Percentiles rank a stretch among this genome's conserved stretches.
These are phyloP conservation scores for Spizaetus ornatus DNA, from an alignment of 2,113 vertebrate genomes.

Conservation along the genomic window DNA sequence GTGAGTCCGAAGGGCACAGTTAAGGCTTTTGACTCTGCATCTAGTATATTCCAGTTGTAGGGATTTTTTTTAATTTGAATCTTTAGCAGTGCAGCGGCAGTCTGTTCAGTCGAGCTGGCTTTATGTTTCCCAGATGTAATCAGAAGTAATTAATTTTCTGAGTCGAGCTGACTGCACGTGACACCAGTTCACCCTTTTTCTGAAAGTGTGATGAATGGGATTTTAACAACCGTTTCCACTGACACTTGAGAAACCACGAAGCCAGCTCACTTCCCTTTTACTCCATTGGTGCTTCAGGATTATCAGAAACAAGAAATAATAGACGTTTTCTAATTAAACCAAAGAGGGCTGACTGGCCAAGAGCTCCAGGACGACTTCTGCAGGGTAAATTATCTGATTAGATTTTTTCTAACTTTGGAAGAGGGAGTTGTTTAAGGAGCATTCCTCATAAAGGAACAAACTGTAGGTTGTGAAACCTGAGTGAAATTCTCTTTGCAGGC, in stretches of 20 bases:
- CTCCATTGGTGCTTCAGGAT: not conserved
- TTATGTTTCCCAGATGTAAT: not conserved
- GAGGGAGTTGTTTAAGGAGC: not conserved
- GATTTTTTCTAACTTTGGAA: not conserved
- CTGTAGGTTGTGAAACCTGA: not conserved
- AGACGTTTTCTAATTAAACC: not conserved
- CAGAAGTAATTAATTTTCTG: not conserved
- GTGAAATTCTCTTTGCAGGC: not conserved
- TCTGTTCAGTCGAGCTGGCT: not conserved
- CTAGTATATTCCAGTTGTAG: rapidly evolving
- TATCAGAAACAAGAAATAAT: not conserved
- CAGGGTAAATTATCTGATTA: not conserved
- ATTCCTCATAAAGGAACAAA: not conserved
- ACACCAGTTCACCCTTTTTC: rapidly evolving
- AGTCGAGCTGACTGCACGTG: not conserved
- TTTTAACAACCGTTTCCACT: not conserved
- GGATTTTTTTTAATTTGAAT: rapidly evolving
- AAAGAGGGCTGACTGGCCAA: not conserved
- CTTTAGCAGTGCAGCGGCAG: rapidly evolving
- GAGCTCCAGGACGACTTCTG: not conserved
- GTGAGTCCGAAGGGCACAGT: rapidly evolving
- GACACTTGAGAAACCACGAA: rapidly evolving
- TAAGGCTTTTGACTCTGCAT: not conserved
- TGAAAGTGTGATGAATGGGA: not conserved
- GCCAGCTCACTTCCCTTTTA: not conserved